Evolutionary conservation across 1,140 invertebrate species (phyloP), one percentile per base, ranked within the genome.

Genomic region (Drosophila repletoides): DNA sequence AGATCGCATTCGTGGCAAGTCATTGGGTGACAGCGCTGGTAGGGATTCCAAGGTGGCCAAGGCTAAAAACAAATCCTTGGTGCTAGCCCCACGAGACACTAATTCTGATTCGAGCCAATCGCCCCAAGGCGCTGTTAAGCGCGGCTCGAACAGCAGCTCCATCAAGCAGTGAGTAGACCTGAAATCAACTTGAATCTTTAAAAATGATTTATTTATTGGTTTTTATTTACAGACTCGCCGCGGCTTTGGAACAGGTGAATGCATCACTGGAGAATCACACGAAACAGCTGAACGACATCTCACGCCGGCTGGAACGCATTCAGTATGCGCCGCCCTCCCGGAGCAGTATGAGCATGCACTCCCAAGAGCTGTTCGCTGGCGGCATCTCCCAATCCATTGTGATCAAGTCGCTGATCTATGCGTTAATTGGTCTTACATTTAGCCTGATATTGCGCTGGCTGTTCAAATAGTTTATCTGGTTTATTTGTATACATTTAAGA

Each of bases 71-170:
- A 83, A 83, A 48, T 51, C 60, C 2, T 14, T 84, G 29, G 79
- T 58, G 34, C 36, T 77, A 34, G 65, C 29, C 1, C 71, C 71
- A 4, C 74, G 63, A 1, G 86, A 88, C 26, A 88, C 84, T 14
- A 88, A 89, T 67, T 89, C 88, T 3, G 88, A 89, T 46, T 89
- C 88, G 4, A 89, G 88, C 22, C 88, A 87, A 49, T 89, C 87
- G 21, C 87, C 76, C 0, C 73, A 88, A 4, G 80, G 79, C 10
- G 74, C 48, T 0, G 65, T 65, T 0, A 83, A 84, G 26, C 79
- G 77, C 3, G 72, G 60, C 12, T 55, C 65, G 0, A 74, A 59
- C 6, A 46, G 26, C 36, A 63, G 41, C 21, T 36, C 79, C 7
- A 41, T 84, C 0, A 83, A 66, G 36, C 80, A 83, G 79, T 83